phyloP scores from a whole-genome alignment of 2,888 invertebrate species.

The Drosophila gaucha region DNA sequence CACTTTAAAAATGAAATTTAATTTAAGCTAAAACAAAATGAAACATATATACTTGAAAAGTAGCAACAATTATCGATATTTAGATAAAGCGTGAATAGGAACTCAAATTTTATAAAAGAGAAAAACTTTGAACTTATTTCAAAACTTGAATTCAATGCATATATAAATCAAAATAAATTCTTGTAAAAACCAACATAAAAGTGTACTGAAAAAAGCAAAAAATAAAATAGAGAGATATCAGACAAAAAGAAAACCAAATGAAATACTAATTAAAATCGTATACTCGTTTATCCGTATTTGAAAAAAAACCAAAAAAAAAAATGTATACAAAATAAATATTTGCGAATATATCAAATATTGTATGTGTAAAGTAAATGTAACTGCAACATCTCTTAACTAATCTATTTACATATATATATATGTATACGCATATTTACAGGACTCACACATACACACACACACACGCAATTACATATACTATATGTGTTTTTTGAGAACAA shows the following conservation, averaged over 20 bases:
- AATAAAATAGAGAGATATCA: constrained; percentile 30
- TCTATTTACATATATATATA: constrained; percentile 40
- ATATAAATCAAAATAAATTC: constrained; percentile 44
- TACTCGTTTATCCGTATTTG: constrained; percentile 53
- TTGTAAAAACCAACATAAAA: constrained; percentile 34
- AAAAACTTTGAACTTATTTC: constrained; percentile 22
- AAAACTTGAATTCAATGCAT: too few species aligned
- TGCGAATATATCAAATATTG: constrained; percentile 55
- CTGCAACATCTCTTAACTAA: constrained; percentile 61
- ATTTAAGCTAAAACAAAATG: constrained; percentile 28
- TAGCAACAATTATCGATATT: constrained; percentile 59
- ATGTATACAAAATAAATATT: constrained; percentile 66
- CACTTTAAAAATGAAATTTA: constrained; percentile 38
- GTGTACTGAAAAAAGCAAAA: constrained; percentile 31
- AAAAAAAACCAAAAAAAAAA: constrained; percentile 15
- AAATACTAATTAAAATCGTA: constrained; percentile 39
- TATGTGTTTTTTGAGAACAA: constrained; percentile 50
- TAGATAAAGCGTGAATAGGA: constrained; percentile 34
- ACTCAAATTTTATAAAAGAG: constrained; percentile 41
- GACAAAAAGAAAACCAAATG: constrained; percentile 18
- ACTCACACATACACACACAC: constrained; percentile 29
- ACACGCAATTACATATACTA: constrained; percentile 24
- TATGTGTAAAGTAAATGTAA: constrained; percentile 72
- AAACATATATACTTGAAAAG: constrained; percentile 62
- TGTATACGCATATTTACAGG: constrained; percentile 50